Evolutionary conservation across 2,113 vertebrate genomes (phyloP), one percentile per base, ranked within the genome.

Genomic region (Steatornis caripensis): DNA sequence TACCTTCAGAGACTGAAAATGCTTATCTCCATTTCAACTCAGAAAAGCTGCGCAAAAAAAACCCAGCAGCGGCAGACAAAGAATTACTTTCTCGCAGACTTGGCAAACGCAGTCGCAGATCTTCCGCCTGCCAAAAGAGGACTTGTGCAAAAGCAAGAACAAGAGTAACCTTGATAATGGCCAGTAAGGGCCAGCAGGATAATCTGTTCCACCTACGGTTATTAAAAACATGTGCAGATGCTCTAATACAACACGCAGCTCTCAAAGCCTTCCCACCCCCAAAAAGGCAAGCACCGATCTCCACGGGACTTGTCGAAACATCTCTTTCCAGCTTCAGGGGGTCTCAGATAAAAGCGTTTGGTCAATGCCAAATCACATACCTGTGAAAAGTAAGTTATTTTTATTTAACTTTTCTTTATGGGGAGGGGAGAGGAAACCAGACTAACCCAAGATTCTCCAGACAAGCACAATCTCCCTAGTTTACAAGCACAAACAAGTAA

Each of bases 101-200:
- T 88, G 93, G 92, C 90, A 86, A 88, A 58, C 0, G 0, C 11
- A 66, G 23, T 5, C 13, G 2, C 23, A 36, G 49, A 80, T 90
- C 49, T 86, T 77, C 76, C 68, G 92, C 61, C 90, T 95, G 88
- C 83, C 90, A 92, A 84, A 53, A 64, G 80, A 75, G 17, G 65
- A 48, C 43, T 90, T 3, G 7, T 43, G 53, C 68, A 74, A 82
- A 77, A 75, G 55, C 64, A 96, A 18, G 43, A 87, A 66, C 29
- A 77, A 29, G 53, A 94, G 74, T 17, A 54, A 83, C 75, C 17
- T 80, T 81, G 71, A 53, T 12, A 64, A 84, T 1, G 15, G 46
- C 27, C 76, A 54, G 68, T 10, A 66, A 54, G 39, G 89, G 79
- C 19, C 90, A 68, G 85, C 4, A 1, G 71, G 60, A 76, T 64